Base-by-base conservation (phyloP, 2,797 vertebrate species). In the Coilia nasus region DNA sequence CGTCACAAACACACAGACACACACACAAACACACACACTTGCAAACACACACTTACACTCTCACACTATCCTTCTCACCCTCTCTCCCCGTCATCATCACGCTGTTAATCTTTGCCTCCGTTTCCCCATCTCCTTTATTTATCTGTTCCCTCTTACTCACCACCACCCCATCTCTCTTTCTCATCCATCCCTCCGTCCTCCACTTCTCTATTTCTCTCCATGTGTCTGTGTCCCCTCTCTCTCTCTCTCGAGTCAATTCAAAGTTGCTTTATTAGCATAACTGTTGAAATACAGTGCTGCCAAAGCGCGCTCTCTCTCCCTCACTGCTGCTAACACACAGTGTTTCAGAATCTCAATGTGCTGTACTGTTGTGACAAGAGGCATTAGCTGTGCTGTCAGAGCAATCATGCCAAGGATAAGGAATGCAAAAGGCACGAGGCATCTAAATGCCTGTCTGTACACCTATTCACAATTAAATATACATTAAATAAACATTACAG, bases 1-100 rank as follows among this genome's bases (percentile, higher is more conserved):
- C 35, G 35, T 41, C 35, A 41, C 35, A 41, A 5, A 91, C 88
- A 90, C 14, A 88, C 90, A 83, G 9, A 21, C 15, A 88, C 78
- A 62, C 56, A 81, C n/a, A 60, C 62, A 64, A 12, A 67, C 14
- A 3, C 50, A 31, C 25, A 35, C 28, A 28, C 28, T 12, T 62
- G 12, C 25, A 67, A 31, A 67, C n/a, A 12, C 23, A 25, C 25
- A 12, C 23, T 67, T 25, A 4, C 64, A 12, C 64, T 15, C 64
- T 15, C 64, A 1, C 2, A 2, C 64, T 28, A 25, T 28, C 25
- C 12, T 1, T 31, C 64, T 31, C 64, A 0, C 12, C 28, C 64
- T 17, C 28, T 71, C n/a, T 23, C 60, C 25, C 9, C 11, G 64
- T 7, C 28, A 15, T 17, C n/a, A 64, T 25, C 60, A 64, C 11